Evolutionary conservation across 2,113 vertebrate species (phyloP).

Genomic region (Albula glossodonta): DNA sequence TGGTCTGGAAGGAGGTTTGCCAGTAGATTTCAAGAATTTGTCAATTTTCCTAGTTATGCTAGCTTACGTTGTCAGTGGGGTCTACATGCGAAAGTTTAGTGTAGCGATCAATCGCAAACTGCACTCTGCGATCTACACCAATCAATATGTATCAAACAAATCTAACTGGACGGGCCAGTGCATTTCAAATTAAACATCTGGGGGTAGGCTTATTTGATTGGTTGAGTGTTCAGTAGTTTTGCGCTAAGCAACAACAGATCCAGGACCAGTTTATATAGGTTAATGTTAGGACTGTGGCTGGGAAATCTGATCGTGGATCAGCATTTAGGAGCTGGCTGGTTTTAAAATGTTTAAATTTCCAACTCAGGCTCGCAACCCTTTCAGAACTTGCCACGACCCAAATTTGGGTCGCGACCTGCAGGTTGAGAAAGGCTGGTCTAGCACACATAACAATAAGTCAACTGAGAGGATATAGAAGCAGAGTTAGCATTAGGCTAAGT

Average conservation of each 20-base stretch:
- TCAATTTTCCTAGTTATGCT: too few species aligned
- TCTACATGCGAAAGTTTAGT: not conserved
- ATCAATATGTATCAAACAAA: not conserved
- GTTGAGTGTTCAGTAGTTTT: not conserved
- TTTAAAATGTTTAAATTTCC: slow-evolving; percentile 3
- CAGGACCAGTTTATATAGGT: not conserved
- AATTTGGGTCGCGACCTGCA: not conserved
- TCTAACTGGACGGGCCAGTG: not conserved
- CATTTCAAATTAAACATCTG: not conserved
- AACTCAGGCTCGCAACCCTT: not conserved
- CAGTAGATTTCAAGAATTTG: too few species aligned
- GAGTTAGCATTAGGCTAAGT: too few species aligned
- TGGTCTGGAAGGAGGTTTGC: too few species aligned
- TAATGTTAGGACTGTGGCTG: not conserved
- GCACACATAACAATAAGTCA: too few species aligned
- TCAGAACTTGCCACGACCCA: not conserved
- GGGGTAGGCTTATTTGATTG: not conserved
- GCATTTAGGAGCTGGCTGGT: not conserved
- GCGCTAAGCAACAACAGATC: not conserved
- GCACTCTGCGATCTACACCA: not conserved
- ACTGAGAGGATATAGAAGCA: too few species aligned
- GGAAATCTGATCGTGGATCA: not conserved
- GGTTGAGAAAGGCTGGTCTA: too few species aligned
- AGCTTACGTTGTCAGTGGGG: too few species aligned
- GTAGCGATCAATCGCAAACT: not conserved